Conservation (phyloP, 2,888 invertebrate species). For the Scelioninae gen. 2 region DNA sequence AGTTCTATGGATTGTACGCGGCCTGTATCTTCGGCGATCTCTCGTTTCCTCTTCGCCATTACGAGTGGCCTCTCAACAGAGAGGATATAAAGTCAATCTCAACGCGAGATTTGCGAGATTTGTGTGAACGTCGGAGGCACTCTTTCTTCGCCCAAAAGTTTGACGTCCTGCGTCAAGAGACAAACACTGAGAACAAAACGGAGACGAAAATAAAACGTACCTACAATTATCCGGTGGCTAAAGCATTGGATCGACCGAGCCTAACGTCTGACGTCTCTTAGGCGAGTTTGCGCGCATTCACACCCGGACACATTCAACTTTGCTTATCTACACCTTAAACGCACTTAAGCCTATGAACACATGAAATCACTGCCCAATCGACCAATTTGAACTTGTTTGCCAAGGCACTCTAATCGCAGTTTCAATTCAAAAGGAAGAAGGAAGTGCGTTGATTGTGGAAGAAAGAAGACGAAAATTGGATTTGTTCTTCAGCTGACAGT, state of each 20-base stretch:
- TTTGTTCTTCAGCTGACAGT: conserved; percentile 21
- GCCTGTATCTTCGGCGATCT: conserved; percentile 43
- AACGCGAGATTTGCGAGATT: conserved; percentile 59
- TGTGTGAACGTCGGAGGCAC: conserved; percentile 71
- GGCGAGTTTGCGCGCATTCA: conserved; percentile 66
- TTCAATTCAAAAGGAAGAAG: conserved; percentile 44
- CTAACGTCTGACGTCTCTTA: conserved; percentile 59
- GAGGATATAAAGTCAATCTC: conserved; percentile 60
- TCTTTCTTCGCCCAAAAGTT: conserved; percentile 64
- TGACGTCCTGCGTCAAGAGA: conserved; percentile 74
- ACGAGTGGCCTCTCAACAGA: conserved; percentile 50
- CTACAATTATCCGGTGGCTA: conserved; percentile 66
- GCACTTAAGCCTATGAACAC: conserved; percentile 75
- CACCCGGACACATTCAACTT: conserved; percentile 37
- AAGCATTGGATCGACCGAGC: conserved; percentile 51
- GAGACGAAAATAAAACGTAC: conserved; percentile 64
- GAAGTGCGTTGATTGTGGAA: conserved; percentile 28
- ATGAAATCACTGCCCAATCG: conserved; percentile 76
- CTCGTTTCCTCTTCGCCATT: conserved; percentile 59
- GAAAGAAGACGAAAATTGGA: conserved; percentile 25
- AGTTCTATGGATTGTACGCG: conserved; percentile 14
- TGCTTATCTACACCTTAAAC: conserved; percentile 61
- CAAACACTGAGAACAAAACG: conserved; percentile 60
- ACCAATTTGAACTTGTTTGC: conserved; percentile 73
- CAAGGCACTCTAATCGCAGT: conserved; percentile 70